Base-by-base conservation (phyloP, 2,888 invertebrate genomes). In the Parthenolecanium corni region DNA sequence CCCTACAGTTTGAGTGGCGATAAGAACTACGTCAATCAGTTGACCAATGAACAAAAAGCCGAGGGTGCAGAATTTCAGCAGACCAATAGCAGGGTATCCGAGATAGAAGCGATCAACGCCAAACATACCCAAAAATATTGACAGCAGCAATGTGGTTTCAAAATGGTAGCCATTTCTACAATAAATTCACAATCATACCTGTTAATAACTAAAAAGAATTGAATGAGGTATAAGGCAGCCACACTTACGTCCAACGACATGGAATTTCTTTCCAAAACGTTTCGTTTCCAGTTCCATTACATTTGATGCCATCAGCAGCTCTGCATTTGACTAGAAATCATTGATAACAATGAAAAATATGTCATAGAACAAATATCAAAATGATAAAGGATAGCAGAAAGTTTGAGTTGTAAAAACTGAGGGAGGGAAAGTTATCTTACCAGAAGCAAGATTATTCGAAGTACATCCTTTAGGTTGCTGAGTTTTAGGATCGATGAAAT, bases 31-130 rank as follows among this genome's bases (percentile, higher is more conserved):
- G 75, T 98, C 98, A 66, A 94, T 77, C 31, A 98, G 77, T 74
- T 97, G 96, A 53, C 95, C 91, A 31, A 98, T 78, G 72, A 97
- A 94, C 82, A 97, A 86, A 72, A 96, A 96, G 16, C 97, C 97
- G 62, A 96, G 77, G 1, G 97, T 96, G 72, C 94, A 92, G 67
- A 97, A 81, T 74, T 98, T 97, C 24, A 95, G 82, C 66, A 96
- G 75, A 1, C 96, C 97, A 68, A 97, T 82, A 1, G 93, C 96
- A 58, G 93, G 94, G 74, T 97, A 97, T 25, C 98, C 98, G n/a
- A 98, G 78, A 72, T 98, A 98, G 75, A 98, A 96, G 65, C 98
- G 79, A 73, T 98, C 98, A 23, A 91, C 80, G 18, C 98, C 98
- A 77, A 98, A 92, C 90, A 96, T 94, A 25, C 98, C 98, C 64